Base-by-base conservation (phyloP, 2,888 invertebrate genomes). In the Meiosimyza platycephala region DNA sequence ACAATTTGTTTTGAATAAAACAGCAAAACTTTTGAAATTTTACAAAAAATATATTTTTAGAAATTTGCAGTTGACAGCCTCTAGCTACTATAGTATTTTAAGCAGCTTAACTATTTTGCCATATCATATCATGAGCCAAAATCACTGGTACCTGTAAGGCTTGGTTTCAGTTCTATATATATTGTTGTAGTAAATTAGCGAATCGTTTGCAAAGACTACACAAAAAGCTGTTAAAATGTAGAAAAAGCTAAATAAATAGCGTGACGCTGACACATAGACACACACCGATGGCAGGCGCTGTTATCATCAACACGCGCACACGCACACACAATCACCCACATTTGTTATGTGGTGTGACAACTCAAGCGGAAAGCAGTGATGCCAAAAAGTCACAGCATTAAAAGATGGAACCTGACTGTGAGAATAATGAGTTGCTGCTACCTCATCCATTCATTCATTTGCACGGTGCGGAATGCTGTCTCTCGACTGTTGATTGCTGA, bases 101-200 rank as follows among this genome's bases (percentile, higher is more conserved):
- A 40, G 3, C 7, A 40, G 57, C 57, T 22, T 15, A 57, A 15
- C 57, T 13, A 12, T 28, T 22, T 28, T 57, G 28, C 4, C 55
- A 22, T 16, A 22, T 22, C 22, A 22, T 55, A 55, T 28, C 28
- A 57, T 28, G 0, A 13, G 12, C 18, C 6, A 13, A 12, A 11
- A 3, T 28, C 15, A 12, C 57, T 11, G 6, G 16, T 11, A n/a
- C n/a, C n/a, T n/a, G 6, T 57, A 15, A 22, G 28, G 28, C 6
- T 28, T 13, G 1, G 13, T 22, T 6, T 28, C 57, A 28, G n/a
- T n/a, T n/a, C 13, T 22, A 9, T 16, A n/a, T 13, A 16, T 55
- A 16, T 48, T 48, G 50, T 7, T 48, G 63, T 48, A 50, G 50
- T 63, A 63, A 63, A 63, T 63, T 63, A 63, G 63, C 48, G 22